Conservation (phyloP, 2,113 vertebrate species). For the Sylvietta virens region DNA sequence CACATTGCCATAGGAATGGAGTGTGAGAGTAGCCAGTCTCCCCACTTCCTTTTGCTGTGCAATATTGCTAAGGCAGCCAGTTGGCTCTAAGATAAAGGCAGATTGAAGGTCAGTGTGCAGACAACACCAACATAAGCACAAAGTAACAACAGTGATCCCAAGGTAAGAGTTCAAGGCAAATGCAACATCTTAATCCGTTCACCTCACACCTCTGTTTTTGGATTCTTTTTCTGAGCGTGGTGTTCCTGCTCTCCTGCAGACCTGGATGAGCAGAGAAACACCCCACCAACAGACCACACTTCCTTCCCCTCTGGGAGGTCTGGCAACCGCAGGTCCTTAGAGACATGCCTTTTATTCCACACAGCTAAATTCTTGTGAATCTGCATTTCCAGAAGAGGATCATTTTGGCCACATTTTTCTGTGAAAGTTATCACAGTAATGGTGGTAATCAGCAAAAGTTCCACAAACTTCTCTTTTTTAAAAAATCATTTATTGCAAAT, state of each 20-base stretch:
- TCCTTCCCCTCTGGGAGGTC: not conserved
- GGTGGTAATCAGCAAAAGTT: not conserved
- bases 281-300: not conserved
- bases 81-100: not conserved
- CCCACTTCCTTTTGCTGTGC: not conserved
- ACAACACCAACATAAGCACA: accelerated
- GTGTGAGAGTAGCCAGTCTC: not conserved
- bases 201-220: not conserved
- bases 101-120: accelerated
- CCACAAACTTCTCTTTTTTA: not conserved
- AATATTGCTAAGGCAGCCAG: not conserved
- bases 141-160: not conserved
- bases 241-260: not conserved
- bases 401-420: not conserved
- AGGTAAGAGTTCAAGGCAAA: not conserved
- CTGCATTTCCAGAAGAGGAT: not conserved
- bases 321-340: not conserved
- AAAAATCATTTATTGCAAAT: not conserved
- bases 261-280: not conserved
- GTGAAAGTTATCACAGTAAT: not conserved
- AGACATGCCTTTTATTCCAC: accelerated
- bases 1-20: not conserved
- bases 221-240: not conserved
- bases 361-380: not conserved
- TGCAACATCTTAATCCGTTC: not conserved